Percentiles rank a stretch among this genome's conserved stretches.
Conservation (phyloP, 1,140 invertebrate genomes). For the Hyposmocoma kahamanoa region DNA sequence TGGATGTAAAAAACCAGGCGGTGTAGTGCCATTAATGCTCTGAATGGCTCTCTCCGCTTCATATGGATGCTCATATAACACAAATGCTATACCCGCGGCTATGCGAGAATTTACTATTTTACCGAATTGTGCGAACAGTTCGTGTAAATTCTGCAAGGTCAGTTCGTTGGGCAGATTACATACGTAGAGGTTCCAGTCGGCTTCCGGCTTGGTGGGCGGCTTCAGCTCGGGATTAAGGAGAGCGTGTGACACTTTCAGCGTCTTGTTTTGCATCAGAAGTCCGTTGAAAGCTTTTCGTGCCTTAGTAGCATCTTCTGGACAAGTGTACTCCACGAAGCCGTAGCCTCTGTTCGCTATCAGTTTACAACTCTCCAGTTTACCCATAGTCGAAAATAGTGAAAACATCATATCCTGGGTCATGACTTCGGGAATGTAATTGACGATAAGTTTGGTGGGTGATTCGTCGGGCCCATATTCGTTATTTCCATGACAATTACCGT, state of each 20-base stretch:
- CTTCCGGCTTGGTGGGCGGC: constrained; percentile 69
- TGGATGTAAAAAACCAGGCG: constrained; percentile 69
- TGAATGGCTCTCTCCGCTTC: constrained; percentile 71
- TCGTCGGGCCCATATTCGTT: constrained; percentile 71
- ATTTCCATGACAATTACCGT: constrained; percentile 74
- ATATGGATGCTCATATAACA: constrained; percentile 69
- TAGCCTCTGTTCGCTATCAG: constrained; percentile 74
- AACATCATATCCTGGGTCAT: constrained; percentile 75
- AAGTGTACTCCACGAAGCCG: constrained; percentile 72
- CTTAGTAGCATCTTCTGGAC: constrained; percentile 68
- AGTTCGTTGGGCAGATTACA: constrained; percentile 73
- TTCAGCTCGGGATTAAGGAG: constrained; percentile 68
- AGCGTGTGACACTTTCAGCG: constrained; percentile 71
- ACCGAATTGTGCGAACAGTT: constrained; percentile 71
- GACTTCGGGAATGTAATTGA: constrained; percentile 75
- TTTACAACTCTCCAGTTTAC: constrained; percentile 75
- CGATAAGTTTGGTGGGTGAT: constrained; percentile 74
- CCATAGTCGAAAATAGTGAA: constrained; percentile 72
- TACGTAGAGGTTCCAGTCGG: constrained; percentile 73
- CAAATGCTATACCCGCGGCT: constrained; percentile 71
- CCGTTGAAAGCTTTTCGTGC: constrained; percentile 71
- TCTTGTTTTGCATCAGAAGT: constrained; percentile 72
- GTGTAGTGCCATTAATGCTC: constrained; percentile 64
- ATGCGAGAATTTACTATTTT: constrained; percentile 73
- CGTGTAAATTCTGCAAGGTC: constrained; percentile 72